A percentile compares a stretch with the other conserved stretches of the same genome.
These are phyloP conservation scores for Lepus townsendii DNA, from an alignment of 2,797 vertebrate genomes.

Conservation along the genomic window DNA sequence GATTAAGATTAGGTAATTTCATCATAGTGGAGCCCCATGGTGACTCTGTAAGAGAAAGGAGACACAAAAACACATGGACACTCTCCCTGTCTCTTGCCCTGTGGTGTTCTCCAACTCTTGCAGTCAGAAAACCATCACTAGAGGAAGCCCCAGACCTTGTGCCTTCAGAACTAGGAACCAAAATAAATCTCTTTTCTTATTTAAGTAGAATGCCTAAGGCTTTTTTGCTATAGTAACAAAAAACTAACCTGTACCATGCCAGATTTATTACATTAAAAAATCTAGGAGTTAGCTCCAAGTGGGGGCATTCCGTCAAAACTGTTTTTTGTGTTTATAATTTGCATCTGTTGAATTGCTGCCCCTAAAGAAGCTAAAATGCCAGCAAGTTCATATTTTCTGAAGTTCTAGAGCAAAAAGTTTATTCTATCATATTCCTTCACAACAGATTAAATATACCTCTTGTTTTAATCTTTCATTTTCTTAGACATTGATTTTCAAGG, in stretches of 20 bases:
- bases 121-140: too few relatives aligned
- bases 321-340: neutral
- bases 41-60: too few relatives aligned
- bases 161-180: too few relatives aligned
- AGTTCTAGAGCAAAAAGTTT: neutral
- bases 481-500: neutral
- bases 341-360: neutral
- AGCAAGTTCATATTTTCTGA: constrained; percentile 44
- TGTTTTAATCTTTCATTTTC: constrained; percentile 22
- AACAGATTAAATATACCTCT: neutral
- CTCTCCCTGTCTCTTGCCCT: too few relatives aligned
- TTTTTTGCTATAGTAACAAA: too few relatives aligned
- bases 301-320: neutral
- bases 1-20: too few relatives aligned
- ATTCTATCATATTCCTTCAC: neutral
- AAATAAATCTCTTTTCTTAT: too few relatives aligned
- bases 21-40: too few relatives aligned
- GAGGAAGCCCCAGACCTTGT: too few relatives aligned
- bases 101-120: too few relatives aligned
- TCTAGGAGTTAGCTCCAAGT: neutral
- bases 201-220: too few relatives aligned
- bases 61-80: too few relatives aligned
- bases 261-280: neutral
- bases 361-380: neutral
- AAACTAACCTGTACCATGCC: neutral